Conservation (phyloP, 2,113 vertebrate genomes). For the Genyomyrus donnyi region DNA sequence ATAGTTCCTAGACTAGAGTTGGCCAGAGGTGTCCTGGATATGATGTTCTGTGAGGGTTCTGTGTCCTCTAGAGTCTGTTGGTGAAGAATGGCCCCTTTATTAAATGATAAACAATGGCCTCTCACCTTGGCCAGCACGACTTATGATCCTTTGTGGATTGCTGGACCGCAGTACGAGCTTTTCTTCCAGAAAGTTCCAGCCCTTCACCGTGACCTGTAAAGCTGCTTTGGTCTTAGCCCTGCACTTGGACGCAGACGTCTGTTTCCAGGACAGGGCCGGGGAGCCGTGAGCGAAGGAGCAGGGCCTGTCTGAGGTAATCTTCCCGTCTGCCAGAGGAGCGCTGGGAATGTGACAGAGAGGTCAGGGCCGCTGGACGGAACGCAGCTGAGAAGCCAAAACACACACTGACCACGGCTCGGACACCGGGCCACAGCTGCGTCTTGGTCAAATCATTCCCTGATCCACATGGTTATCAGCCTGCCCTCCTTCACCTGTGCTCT, state of each 20-base stretch:
- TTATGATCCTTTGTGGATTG: background rate
- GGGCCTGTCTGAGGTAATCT: slow-evolving; percentile 28
- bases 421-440: too few species aligned
- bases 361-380: slow-evolving; percentile 10
- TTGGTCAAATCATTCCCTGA: background rate
- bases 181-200: background rate
- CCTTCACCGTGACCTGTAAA: background rate
- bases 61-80: background rate
- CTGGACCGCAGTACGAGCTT: background rate
- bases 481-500: background rate
- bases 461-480: background rate
- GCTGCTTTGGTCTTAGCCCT: background rate
- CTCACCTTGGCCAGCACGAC: background rate
- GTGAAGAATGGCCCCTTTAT: background rate
- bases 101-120: background rate
- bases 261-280: slow-evolving; percentile 19
- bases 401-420: background rate
- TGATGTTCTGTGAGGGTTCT: background rate
- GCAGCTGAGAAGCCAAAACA: background rate
- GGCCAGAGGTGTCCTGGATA: background rate
- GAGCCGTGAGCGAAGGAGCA: slow-evolving; percentile 3
- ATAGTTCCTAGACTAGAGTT: background rate
- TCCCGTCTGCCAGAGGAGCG: slow-evolving; percentile 27
- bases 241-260: slow-evolving; percentile 4
- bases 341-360: slow-evolving; percentile 22